These are phyloP conservation scores for Aproaerema taeniolella DNA, from an alignment of 2,888 invertebrate species.

Conservation along the genomic window DNA sequence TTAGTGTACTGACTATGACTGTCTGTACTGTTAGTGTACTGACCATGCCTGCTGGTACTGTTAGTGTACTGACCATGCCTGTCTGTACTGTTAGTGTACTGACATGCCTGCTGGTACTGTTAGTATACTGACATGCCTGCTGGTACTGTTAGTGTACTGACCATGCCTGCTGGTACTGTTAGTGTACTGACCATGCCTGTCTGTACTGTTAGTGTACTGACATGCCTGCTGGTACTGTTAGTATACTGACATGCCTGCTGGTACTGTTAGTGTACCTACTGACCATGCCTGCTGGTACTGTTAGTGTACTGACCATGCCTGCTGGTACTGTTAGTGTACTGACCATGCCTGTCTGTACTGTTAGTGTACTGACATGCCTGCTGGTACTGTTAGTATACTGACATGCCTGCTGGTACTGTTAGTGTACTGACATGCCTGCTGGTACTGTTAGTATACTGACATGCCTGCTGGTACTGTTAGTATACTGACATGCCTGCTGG, in stretches of 20 bases:
- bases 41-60: too few species aligned
- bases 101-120: slow-evolving; percentile 33
- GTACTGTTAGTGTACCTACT: too few species aligned
- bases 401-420: neutral
- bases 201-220: slow-evolving; percentile 27
- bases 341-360: too few species aligned
- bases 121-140: neutral
- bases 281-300: too few species aligned
- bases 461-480: too few species aligned
- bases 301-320: neutral
- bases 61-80: slow-evolving; percentile 37
- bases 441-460: neutral
- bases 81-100: slow-evolving; percentile 35
- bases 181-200: too few species aligned
- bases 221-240: slow-evolving; percentile 39
- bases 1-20: neutral
- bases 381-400: too few species aligned
- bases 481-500: too few species aligned
- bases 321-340: neutral
- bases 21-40: too few species aligned
- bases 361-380: too few species aligned
- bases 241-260: slow-evolving; percentile 31
- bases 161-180: too few species aligned
- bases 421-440: too few species aligned
- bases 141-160: neutral